Base-by-base conservation (phyloP, 2,888 invertebrate genomes). In the Hypercompe scribonia region DNA sequence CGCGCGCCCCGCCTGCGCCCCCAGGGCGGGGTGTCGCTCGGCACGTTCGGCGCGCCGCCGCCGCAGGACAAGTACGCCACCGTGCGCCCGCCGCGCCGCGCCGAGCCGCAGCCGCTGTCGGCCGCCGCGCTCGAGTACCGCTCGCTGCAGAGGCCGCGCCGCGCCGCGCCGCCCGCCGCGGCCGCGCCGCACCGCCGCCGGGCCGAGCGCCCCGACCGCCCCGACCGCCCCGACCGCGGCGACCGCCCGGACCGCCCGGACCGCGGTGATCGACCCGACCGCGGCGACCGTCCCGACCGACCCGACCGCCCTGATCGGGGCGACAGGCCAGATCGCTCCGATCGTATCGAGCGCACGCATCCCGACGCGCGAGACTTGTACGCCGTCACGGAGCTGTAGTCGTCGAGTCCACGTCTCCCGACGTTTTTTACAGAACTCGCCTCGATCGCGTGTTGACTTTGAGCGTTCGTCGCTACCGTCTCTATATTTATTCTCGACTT, bases 131-230 rank as follows among this genome's bases (percentile, higher is more conserved):
- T 96, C 11, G 96, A 97, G 81, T 97, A 97, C 87, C 94, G 97
- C 65, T 96, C 96, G 36, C 89, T 96, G 67, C 96, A 96, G 84
- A 92, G 96, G 0, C 96, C 96, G 67, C 86, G 94, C 11, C 94
- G 88, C 72, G 93, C 93, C 64, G 88, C 84, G 75, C 81, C 86
- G 84, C 88, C 68, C 81, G 86, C 74, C 87, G 84, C 77, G 66
- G 86, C 82, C 86, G 86, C 82, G 79, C 78, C 87, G 70, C 86
- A 81, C 76, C 80, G 89, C 97, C 86, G 97, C 96, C 86, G 97
- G 96, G 76, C 97, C 97, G 83, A 97, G 97, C 79, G 97, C 97
- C 65, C 90, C 97, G 86, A 97, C 96, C 84, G 97, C 96, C 74
- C 97, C 97, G 81, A 97, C 97, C 78, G 97, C 5, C 34, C 68